Evolutionary conservation across 2,113 vertebrate genomes (phyloP).

Genomic region (Ardeotis arabs): DNA sequence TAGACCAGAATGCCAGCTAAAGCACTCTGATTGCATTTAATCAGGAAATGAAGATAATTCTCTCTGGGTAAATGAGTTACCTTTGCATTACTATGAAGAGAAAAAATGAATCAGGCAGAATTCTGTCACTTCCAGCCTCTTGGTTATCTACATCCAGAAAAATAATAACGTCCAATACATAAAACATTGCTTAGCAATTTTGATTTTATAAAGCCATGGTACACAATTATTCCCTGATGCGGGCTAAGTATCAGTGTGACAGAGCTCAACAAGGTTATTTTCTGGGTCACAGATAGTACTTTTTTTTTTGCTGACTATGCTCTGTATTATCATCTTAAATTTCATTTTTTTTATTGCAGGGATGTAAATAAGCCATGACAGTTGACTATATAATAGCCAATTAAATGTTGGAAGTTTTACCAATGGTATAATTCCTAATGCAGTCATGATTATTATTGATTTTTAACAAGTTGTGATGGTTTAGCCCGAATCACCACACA

Average conservation of each 20-base stretch:
- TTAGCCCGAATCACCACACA: no score
- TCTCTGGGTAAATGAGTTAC: conserved; percentile 42
- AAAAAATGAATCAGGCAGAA: background rate
- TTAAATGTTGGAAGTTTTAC: background rate
- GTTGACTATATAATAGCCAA: background rate
- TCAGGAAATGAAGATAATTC: conserved; percentile 55
- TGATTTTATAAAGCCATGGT: background rate
- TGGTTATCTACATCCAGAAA: conserved; percentile 5
- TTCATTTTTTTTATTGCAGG: background rate
- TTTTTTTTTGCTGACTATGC: background rate
- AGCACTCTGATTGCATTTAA: conserved; percentile 69
- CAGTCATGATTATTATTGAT: background rate
- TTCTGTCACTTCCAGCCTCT: background rate
- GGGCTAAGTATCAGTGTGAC: background rate
- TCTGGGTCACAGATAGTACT: background rate
- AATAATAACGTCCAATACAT: background rate
- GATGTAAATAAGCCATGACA: background rate
- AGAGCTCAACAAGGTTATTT: conserved; percentile 13
- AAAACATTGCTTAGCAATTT: background rate
- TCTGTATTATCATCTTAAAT: background rate
- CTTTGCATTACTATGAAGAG: background rate
- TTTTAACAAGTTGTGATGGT: background rate
- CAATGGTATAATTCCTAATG: background rate
- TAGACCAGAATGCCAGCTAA: conserved; percentile 56
- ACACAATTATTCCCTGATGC: background rate